These are phyloP conservation scores for Sebastolobus alascanus DNA, from an alignment of 2,797 vertebrate species.

Conservation along the genomic window DNA sequence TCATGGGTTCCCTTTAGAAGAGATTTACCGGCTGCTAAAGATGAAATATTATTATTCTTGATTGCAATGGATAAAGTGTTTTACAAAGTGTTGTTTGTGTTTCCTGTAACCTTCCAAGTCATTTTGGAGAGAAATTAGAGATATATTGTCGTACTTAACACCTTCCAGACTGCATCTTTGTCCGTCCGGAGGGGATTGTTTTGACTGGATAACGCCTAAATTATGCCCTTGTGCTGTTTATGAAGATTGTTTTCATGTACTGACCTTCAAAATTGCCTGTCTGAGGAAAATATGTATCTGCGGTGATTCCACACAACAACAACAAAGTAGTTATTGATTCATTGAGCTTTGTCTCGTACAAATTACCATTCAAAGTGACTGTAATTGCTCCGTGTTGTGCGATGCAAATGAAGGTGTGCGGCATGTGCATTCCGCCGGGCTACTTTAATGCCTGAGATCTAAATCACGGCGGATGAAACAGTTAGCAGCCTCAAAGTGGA, in stretches of 20 bases:
- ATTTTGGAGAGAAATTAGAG: conserved; percentile 10
- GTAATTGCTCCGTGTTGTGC: conserved; percentile 71
- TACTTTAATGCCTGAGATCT: conserved; percentile 74
- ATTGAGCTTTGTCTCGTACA: conserved; percentile 64
- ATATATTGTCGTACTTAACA: not conserved
- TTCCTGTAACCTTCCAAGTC: conserved; percentile 26
- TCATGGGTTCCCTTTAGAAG: not conserved
- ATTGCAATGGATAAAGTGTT: not conserved
- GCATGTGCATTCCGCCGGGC: conserved; percentile 69
- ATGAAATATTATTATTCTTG: not conserved
- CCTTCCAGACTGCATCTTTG: conserved; percentile 16
- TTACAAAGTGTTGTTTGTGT: conserved; percentile 13
- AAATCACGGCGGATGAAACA: conserved; percentile 81
- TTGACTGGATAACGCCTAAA: conserved; percentile 45
- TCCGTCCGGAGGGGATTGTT: conserved; percentile 21
- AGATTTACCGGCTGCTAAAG: not conserved
- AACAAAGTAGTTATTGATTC: conserved; percentile 73
- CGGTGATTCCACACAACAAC: conserved; percentile 44
- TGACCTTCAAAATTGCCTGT: conserved; percentile 56
- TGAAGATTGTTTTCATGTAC: conserved; percentile 48
- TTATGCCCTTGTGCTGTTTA: conserved; percentile 34
- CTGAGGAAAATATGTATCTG: conserved; percentile 30
- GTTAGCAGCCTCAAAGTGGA: conserved; percentile 77
- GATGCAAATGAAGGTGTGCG: conserved; percentile 77
- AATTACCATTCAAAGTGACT: conserved; percentile 73